Base-by-base conservation (phyloP, 1,140 invertebrate genomes). In the Tribolium castaneum region DNA sequence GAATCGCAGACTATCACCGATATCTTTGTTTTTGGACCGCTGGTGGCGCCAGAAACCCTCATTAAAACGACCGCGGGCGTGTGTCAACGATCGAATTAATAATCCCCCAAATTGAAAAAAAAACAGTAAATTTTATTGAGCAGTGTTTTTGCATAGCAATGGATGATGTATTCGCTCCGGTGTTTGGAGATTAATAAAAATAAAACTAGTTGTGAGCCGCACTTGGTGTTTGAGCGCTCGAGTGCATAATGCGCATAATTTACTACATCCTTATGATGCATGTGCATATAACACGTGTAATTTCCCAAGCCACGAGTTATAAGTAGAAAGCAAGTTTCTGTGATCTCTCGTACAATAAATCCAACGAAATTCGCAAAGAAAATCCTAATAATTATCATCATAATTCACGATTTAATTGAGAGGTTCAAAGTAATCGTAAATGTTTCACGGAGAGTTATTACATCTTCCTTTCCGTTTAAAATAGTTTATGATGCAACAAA, bases 11-110 rank as follows among this genome's bases (percentile, higher is more conserved):
- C 76, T 82, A 83, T 83, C 82, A 78, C 56, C 76, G 79, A 83
- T 82, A 80, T 82, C 79, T 83, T 83, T 83, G 82, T 80, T 78
- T 51, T 80, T 79, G 75, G 72, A 66, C 79, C 83, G 83, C 75
- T 78, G 70, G 76, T 83, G 81, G 81, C 82, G 82, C 81, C 80
- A 81, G 34, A 70, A 35, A 62, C 75, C 79, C 79, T 82, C 81
- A 82, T 82, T 82, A 82, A 77, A 75, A 45, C 62, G 78, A 76
- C 70, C 62, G 54, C 52, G 74, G 39, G 70, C 73, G 66, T 76
- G 66, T 76, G 78, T 79, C 78, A 79, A 16, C 78, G 19, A 76
- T 76, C 12, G 3, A 54, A 76, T 12, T 51, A 72, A 79, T 79
- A 79, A 76, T 54, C 70, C 72, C 71, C 45, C 25, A 51, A 51